Conservation (phyloP, 2,888 invertebrate species). For the Chrysomela aeneicollis region DNA sequence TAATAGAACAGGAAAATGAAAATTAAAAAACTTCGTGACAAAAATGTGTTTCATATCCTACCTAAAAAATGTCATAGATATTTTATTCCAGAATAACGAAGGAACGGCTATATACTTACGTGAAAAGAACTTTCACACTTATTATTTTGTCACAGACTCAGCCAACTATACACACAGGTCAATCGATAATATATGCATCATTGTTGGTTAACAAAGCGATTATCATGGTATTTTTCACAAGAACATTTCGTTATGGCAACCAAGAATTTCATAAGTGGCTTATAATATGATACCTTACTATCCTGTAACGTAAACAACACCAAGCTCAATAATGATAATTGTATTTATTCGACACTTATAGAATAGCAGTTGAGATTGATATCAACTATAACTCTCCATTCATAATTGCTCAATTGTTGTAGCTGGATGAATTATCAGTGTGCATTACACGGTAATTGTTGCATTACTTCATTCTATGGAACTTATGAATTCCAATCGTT, state of each 20-base stretch:
- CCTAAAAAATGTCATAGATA: too few species aligned
- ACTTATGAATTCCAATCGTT: not conserved
- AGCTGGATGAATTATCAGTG: conserved; percentile 2
- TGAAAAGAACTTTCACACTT: conserved; percentile 2
- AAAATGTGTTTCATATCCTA: too few species aligned
- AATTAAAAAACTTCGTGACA: too few species aligned
- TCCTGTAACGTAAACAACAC: not conserved
- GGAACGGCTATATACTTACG: too few species aligned
- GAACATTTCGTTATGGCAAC: not conserved
- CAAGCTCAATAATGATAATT: not conserved
- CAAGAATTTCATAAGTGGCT: conserved; percentile 1
- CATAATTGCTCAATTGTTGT: conserved; percentile 5
- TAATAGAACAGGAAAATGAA: too few species aligned
- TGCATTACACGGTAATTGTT: conserved; percentile 3
- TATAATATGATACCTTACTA: not conserved
- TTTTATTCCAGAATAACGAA: too few species aligned
- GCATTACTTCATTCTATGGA: conserved; percentile 1
- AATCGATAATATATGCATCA: not conserved
- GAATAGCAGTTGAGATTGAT: not conserved
- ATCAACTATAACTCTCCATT: not conserved
- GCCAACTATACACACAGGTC: not conserved
- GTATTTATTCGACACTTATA: conserved; percentile 3
- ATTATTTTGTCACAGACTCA: not conserved
- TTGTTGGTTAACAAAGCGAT: not conserved
- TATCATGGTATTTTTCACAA: not conserved